Evolutionary conservation across 2,113 vertebrate genomes (phyloP).

Genomic region (Alectura lathami): DNA sequence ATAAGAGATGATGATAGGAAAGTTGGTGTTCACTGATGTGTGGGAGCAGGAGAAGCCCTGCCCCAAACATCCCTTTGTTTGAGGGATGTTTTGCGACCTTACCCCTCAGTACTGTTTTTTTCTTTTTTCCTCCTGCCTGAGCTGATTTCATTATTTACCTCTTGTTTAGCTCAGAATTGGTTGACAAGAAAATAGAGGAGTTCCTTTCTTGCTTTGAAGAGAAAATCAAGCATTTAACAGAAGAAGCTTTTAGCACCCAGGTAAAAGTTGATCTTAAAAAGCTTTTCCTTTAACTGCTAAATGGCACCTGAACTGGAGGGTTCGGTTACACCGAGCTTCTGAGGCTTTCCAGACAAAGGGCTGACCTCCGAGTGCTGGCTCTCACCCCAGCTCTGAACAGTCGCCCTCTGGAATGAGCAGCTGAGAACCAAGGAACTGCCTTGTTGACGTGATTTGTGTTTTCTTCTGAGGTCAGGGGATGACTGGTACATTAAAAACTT

Average conservation of each 20-base stretch:
- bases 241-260: conserved; percentile 91
- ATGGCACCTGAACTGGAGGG: too few species aligned
- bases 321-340: accelerated
- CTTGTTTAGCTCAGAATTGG: conserved; percentile 87
- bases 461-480: background rate
- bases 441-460: background rate
- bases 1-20: too few species aligned
- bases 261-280: conserved; percentile 41
- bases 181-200: conserved; percentile 93
- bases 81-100: background rate
- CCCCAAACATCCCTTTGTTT: background rate
- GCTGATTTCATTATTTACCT: background rate
- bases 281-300: background rate
- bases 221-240: conserved; percentile 83
- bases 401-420: background rate
- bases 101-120: too few species aligned
- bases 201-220: conserved; percentile 89
- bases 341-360: background rate
- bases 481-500: accelerated
- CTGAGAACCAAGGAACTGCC: background rate
- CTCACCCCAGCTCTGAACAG: accelerated
- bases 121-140: background rate
- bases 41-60: background rate
- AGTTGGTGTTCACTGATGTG: accelerated
- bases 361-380: background rate